Conservation (phyloP, 2,888 invertebrate genomes). For the Athalia cordata region DNA sequence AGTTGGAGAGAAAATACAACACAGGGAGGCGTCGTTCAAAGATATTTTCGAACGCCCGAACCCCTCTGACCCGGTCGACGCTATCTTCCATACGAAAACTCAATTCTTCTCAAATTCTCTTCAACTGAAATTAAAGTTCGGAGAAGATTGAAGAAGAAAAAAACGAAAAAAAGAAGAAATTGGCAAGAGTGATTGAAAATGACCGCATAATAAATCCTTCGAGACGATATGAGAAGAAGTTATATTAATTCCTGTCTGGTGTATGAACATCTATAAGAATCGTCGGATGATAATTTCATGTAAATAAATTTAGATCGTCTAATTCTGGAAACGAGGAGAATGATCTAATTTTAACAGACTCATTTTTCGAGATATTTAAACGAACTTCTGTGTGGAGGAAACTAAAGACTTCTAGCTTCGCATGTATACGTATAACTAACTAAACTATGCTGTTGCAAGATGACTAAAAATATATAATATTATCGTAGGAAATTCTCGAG, state of each 20-base stretch:
- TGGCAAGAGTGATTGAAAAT: too few species aligned
- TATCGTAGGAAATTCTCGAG: slow-evolving; percentile 6
- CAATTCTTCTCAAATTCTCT: too few species aligned
- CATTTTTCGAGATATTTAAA: slow-evolving; percentile 7
- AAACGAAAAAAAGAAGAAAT: too few species aligned
- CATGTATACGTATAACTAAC: too few species aligned
- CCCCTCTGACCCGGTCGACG: slow-evolving; percentile 48
- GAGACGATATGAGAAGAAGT: too few species aligned
- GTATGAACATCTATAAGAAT: too few species aligned
- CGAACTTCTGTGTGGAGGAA: background rate
- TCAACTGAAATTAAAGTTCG: too few species aligned
- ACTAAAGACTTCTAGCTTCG: background rate
- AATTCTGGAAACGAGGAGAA: slow-evolving; percentile 24
- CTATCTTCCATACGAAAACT: too few species aligned
- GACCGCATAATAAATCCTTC: too few species aligned
- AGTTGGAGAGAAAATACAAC: background rate
- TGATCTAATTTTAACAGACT: background rate
- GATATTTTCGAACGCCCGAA: slow-evolving; percentile 60
- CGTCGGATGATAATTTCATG: slow-evolving; percentile 39
- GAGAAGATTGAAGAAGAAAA: too few species aligned
- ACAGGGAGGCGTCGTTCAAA: slow-evolving; percentile 8
- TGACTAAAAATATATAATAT: slow-evolving; percentile 1
- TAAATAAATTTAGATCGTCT: slow-evolving; percentile 39
- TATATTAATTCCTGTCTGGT: too few species aligned
- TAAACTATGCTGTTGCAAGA: background rate